Percentiles rank a stretch among this genome's conserved stretches.
Evolutionary conservation across 2,888 invertebrate species (phyloP).

Genomic region (Lasius platythorax): DNA sequence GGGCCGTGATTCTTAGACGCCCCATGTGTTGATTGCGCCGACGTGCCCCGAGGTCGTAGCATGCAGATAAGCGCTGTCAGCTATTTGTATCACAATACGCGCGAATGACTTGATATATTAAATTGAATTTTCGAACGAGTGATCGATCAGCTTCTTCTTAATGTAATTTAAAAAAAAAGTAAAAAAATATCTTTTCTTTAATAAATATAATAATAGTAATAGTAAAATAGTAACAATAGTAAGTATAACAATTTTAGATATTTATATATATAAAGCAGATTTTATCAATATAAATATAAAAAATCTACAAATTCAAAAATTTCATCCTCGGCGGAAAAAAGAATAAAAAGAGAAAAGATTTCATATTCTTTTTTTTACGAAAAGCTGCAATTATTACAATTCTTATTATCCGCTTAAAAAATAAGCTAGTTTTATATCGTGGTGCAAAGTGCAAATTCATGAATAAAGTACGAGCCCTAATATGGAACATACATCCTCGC

Average conservation of each 20-base stretch:
- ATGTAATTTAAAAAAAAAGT: background rate
- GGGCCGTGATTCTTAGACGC: constrained; percentile 36
- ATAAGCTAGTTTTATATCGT: background rate
- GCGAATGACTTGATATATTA: constrained; percentile 4
- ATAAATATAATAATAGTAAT: too few species aligned
- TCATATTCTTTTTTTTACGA: background rate
- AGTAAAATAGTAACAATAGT: background rate
- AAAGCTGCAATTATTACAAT: background rate
- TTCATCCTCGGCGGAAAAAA: background rate
- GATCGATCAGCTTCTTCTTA: background rate
- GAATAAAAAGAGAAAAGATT: background rate
- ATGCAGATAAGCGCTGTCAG: constrained; percentile 11
- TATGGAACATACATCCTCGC: background rate
- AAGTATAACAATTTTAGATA: background rate
- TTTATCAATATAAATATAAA: background rate
- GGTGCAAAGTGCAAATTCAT: background rate
- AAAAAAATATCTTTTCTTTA: background rate
- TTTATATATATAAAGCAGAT: background rate
- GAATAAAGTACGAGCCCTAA: constrained; percentile 24
- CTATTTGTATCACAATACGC: constrained; percentile 34
- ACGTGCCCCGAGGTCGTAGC: constrained; percentile 43
- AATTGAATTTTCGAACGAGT: constrained; percentile 45
- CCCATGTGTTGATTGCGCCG: constrained; percentile 46
- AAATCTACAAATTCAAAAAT: background rate
- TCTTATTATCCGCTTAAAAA: background rate